phyloP scores from a whole-genome alignment of 2,113 vertebrate species.

The Corythornis cristatus region DNA sequence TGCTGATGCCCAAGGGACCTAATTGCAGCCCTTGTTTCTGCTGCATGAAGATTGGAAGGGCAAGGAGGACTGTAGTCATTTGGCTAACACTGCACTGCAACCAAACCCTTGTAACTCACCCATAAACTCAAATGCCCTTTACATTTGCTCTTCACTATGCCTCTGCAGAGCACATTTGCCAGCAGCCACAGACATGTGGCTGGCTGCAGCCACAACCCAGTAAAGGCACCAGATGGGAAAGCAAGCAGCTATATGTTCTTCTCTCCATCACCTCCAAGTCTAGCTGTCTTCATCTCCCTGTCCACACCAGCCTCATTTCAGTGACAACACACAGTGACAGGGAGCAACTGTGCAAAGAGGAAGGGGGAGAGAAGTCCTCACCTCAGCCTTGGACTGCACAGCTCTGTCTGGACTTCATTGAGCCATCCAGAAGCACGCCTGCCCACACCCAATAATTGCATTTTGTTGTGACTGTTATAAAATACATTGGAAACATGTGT shows the following conservation, averaged over 20 bases:
- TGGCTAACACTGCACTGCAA: not conserved
- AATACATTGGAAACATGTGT: slow-evolving; percentile 30
- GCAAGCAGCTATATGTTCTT: accelerated
- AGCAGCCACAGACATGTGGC: not conserved
- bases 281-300: not conserved
- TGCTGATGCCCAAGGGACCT: not conserved
- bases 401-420: not conserved
- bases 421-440: not conserved
- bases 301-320: accelerated
- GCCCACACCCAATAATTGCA: not conserved
- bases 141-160: not conserved
- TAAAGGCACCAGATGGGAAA: not conserved
- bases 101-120: not conserved
- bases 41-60: not conserved
- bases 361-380: not conserved
- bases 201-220: not conserved
- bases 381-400: not conserved
- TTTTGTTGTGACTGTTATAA: slow-evolving; percentile 31
- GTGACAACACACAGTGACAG: accelerated
- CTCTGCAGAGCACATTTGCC: not conserved
- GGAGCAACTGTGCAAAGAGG: accelerated
- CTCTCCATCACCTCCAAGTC: not conserved
- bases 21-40: not conserved
- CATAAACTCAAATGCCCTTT: not conserved
- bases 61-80: not conserved